phyloP scores from a whole-genome alignment of 2,113 vertebrate genomes.

The Platichthys flesus region DNA sequence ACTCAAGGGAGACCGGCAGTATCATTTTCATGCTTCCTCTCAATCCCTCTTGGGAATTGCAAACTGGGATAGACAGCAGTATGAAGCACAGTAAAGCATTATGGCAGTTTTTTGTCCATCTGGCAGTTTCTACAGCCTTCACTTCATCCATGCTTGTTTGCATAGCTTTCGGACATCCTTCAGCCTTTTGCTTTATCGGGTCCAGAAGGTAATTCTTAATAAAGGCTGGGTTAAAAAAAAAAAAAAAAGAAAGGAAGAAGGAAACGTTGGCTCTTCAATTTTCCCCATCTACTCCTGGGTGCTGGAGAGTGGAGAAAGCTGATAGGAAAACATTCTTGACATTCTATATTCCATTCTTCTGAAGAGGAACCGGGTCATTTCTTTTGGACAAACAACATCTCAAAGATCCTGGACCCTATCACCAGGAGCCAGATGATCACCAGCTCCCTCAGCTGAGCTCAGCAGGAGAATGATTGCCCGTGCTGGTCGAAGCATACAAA shows the following conservation, averaged over 20 bases:
- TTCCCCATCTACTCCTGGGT: conserved; percentile 33
- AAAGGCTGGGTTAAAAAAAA: neutral
- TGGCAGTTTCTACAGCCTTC: conserved; percentile 20
- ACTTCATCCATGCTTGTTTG: conserved; percentile 48
- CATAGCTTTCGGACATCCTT: conserved; percentile 43
- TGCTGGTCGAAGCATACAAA: neutral
- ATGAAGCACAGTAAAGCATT: conserved; percentile 30
- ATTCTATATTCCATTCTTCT: conserved; percentile 35
- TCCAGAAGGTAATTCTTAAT: neutral
- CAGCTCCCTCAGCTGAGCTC: conserved; percentile 12
- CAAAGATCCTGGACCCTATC: conserved; percentile 32
- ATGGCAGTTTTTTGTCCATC: conserved; percentile 30
- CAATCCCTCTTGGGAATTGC: conserved; percentile 27
- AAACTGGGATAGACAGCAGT: conserved; percentile 12
- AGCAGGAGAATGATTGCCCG: neutral
- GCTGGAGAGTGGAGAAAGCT: conserved; percentile 33
- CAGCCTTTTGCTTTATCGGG: conserved; percentile 22
- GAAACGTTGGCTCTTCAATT: conserved; percentile 33
- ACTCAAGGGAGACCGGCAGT: conserved; percentile 32
- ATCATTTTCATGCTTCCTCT: conserved; percentile 48
- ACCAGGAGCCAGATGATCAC: conserved; percentile 20
- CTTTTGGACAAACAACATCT: conserved; percentile 40
- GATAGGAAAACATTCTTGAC: conserved; percentile 46
- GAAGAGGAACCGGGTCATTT: conserved; percentile 8
- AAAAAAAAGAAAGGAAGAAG: conserved; percentile 1